Percentiles rank a stretch among this genome's conserved stretches.
Evolutionary conservation across 2,888 invertebrate genomes (phyloP).

Genomic region (Melipona bicolor): DNA sequence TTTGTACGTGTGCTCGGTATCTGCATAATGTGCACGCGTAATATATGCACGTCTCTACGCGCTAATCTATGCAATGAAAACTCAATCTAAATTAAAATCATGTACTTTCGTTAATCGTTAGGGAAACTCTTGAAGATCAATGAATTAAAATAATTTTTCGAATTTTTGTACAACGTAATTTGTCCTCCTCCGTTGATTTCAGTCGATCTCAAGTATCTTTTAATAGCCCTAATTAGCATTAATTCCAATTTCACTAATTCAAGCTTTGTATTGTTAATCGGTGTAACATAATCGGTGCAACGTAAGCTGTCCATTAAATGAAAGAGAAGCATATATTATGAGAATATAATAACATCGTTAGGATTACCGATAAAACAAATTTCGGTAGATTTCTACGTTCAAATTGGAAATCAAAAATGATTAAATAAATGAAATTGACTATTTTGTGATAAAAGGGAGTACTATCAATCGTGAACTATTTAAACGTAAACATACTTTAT

Average conservation of each 20-base stretch:
- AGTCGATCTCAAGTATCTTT: background rate
- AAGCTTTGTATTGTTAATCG: background rate
- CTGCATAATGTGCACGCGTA: constrained; percentile 4
- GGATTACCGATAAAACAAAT: background rate
- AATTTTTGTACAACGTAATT: too few relatives aligned
- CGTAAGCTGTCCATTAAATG: background rate
- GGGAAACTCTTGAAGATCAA: background rate
- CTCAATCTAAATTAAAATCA: constrained; percentile 7
- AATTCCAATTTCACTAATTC: background rate
- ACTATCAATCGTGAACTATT: background rate
- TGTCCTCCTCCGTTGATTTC: background rate
- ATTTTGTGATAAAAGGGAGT: background rate
- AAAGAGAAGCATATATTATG: background rate
- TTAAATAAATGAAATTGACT: background rate
- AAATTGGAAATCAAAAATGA: background rate
- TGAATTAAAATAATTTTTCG: background rate
- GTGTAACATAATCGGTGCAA: background rate
- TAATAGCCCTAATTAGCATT: background rate
- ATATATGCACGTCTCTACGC: constrained; percentile 9
- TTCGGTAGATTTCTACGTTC: background rate
- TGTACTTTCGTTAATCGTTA: background rate
- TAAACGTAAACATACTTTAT: background rate
- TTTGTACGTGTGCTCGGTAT: constrained; percentile 26
- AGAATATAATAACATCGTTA: background rate
- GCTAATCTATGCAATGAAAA: constrained; percentile 20